Evolutionary conservation across 2,113 vertebrate species (phyloP), one percentile per base, ranked within the genome.

Genomic region (Hystrix cristata): DNA sequence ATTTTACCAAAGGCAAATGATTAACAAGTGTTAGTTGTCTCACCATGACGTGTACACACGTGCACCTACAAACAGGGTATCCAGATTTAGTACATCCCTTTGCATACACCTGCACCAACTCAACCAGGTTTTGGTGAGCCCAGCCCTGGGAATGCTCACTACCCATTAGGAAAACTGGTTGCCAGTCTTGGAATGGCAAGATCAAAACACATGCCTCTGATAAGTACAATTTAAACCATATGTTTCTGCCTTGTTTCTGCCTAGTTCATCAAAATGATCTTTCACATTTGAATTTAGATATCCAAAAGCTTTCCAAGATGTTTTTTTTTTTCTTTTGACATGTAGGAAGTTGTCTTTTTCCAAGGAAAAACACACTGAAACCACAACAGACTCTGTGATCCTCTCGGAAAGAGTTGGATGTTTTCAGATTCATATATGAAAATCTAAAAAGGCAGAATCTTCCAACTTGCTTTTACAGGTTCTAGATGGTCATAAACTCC

Each of bases 261-360:
- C 91, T 87, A 23, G 53, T 91, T 93, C 80, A 90, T 96, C 95
- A 87, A 94, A 98, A 87, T 53, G 72, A 43, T 94, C 93, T 97
- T 89, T 96, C 38, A 87, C 57, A 48, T 86, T 86, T 92, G 59
- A 95, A 55, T 71, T 48, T n/a, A 21, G 65, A 92, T 51, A 94
- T 12, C 16, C 55, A 85, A 83, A 87, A 97, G 78, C 4, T 67
- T 97, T 91, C 62, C 93, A 79, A 93, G 15, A 51, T 31, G 21
- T 74, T 93, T 95, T 48, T 14, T 72, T 67, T n/a, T 76, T 16
- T 4, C 34, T 78, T 91, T 81, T 69, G 64, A 94, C 23, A 18
- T 55, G 10, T 79, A 95, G 84, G 43, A 97, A 97, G 92, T 81
- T 71, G 53, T 80, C 57, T 87, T 89, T 76, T 86, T 89, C 82